These are phyloP conservation scores for Mythimna lalbum DNA, from an alignment of 2,888 invertebrate genomes.

Conservation along the genomic window DNA sequence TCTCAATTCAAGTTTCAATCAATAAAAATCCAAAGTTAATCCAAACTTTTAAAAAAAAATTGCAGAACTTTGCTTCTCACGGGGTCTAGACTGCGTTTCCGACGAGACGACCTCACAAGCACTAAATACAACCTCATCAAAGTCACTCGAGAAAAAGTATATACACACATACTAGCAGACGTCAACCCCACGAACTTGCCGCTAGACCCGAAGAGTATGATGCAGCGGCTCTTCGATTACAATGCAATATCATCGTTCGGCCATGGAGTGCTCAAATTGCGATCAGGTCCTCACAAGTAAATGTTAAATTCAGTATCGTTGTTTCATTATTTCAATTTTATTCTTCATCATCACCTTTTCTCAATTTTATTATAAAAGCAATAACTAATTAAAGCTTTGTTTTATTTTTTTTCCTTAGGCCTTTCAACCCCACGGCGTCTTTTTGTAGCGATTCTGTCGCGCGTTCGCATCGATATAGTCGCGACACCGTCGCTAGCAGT, in stretches of 20 bases:
- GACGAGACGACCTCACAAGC: constrained; percentile 30
- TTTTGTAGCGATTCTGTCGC: no score
- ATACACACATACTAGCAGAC: constrained; percentile 43
- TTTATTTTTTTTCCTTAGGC: no score
- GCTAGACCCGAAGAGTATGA: constrained; percentile 30
- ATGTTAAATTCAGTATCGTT: not conserved
- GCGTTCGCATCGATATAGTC: no score
- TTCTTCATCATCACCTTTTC: not conserved
- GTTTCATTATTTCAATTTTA: not conserved
- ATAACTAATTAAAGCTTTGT: no score
- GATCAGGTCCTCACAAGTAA: not conserved
- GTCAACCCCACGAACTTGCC: constrained; percentile 49
- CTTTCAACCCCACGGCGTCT: no score
- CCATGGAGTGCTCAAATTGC: not conserved
- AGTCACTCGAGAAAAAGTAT: constrained; percentile 29
- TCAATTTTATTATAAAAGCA: not conserved
- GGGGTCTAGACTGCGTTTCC: not conserved
- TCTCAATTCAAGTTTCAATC: not conserved
- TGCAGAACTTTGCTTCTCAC: constrained; percentile 34
- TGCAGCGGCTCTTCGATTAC: constrained; percentile 22
- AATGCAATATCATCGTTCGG: constrained; percentile 12
- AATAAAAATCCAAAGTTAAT: not conserved
- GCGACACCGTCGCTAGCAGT: no score
- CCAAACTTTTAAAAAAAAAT: not conserved
- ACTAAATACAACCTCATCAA: constrained; percentile 47